phyloP scores from a whole-genome alignment of 1,140 invertebrate species.

The Drosophila mojavensis region DNA sequence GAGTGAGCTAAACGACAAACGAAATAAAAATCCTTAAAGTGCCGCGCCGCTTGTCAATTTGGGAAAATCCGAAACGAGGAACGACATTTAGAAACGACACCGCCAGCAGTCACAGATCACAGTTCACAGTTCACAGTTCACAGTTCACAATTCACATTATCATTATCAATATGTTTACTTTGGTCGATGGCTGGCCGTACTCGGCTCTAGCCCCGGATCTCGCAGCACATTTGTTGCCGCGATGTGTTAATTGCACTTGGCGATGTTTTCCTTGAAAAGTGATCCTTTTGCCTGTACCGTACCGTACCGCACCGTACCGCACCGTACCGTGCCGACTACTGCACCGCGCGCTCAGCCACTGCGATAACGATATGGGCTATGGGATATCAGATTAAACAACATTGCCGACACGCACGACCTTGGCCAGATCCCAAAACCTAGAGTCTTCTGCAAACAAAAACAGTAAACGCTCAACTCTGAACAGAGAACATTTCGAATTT shows the following conservation, averaged over 20 bases:
- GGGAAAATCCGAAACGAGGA: conserved; percentile 38
- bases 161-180: conserved; percentile 73
- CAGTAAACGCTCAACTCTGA: neutral
- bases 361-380: conserved; percentile 56
- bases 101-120: conserved; percentile 38
- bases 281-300: conserved; percentile 58
- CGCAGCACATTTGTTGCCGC: conserved; percentile 46
- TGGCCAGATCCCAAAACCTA: conserved; percentile 16
- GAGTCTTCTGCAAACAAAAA: conserved; percentile 29
- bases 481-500: neutral
- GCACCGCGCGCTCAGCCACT: conserved; percentile 23
- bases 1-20: neutral
- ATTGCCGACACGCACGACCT: conserved; percentile 62
- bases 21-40: conserved; percentile 56
- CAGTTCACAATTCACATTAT: conserved; percentile 58
- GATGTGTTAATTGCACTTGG: conserved; percentile 80
- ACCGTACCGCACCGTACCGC: neutral
- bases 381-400: conserved; percentile 63
- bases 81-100: conserved; percentile 47
- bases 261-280: conserved; percentile 78
- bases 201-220: conserved; percentile 2
- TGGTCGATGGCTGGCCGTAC: conserved; percentile 2
- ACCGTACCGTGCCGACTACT: conserved; percentile 18
- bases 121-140: conserved; percentile 34
- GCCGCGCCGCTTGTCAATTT: conserved; percentile 51